Percentiles rank a stretch among this genome's conserved stretches.
Evolutionary conservation across 2,797 vertebrate genomes (phyloP).

Genomic region (Microchirus variegatus): DNA sequence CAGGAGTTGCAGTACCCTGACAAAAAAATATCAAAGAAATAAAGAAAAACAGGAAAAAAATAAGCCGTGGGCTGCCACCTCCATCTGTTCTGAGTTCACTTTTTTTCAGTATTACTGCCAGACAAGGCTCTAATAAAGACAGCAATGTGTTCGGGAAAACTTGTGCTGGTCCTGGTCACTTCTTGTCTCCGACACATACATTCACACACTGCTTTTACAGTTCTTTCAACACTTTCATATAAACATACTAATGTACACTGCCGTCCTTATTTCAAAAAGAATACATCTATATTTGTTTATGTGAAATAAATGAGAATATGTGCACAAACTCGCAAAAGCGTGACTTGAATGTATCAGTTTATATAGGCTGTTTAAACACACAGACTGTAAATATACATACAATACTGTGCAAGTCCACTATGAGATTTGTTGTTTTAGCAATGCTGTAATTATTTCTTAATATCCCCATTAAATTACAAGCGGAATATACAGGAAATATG

Average conservation of each 20-base stretch:
- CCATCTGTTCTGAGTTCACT: conserved; percentile 94
- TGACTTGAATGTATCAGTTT: too few species aligned
- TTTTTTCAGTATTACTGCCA: conserved; percentile 99
- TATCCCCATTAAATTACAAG: too few species aligned
- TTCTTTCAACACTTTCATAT: conserved; percentile 41
- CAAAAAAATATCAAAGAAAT: conserved; percentile 84
- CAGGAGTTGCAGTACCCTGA: conserved; percentile 92
- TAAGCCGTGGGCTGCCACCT: conserved; percentile 90
- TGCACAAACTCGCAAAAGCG: neutral
- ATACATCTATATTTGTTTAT: conserved; percentile 7
- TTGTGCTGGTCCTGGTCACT: conserved; percentile 75
- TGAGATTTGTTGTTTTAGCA: too few species aligned
- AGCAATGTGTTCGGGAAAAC: conserved; percentile 95
- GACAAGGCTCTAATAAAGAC: conserved; percentile 99
- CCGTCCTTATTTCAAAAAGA: neutral
- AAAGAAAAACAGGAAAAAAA: conserved; percentile 79
- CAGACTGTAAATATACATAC: too few species aligned
- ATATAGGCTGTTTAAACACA: too few species aligned
- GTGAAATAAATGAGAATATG: neutral
- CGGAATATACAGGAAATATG: too few species aligned
- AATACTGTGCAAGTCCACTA: too few species aligned
- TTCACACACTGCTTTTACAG: conserved; percentile 34
- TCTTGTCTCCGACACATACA: conserved; percentile 58
- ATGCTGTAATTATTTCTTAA: too few species aligned
- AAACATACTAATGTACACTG: conserved; percentile 21